Percentiles rank a stretch among this genome's conserved stretches.
Conservation (phyloP, 2,888 invertebrate genomes). For the Epinotia demarniana region DNA sequence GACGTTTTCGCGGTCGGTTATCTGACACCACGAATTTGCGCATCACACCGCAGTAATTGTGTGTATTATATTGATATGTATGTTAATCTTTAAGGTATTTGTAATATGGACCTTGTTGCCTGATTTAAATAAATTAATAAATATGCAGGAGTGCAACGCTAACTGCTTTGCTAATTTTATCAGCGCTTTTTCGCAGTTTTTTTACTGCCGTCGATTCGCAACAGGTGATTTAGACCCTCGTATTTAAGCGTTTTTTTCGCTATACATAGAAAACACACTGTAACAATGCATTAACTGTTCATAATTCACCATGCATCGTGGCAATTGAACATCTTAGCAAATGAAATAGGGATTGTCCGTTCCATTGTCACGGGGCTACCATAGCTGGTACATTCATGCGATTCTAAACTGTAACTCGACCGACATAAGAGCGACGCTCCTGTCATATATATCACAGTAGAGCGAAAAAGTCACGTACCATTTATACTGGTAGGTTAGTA, state of each 20-base stretch:
- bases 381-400: not conserved
- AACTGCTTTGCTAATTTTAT: not conserved
- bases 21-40: no score
- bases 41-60: no score
- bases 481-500: slow-evolving; percentile 1
- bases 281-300: not conserved
- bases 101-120: no score
- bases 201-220: no score
- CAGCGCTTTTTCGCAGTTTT: no score
- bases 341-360: not conserved
- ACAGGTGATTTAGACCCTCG: not conserved
- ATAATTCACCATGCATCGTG: slow-evolving; percentile 3
- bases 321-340: not conserved
- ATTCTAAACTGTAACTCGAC: not conserved
- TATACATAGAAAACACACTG: not conserved
- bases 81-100: no score
- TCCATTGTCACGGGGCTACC: slow-evolving; percentile 3
- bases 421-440: not conserved
- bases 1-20: no score
- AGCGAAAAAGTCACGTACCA: not conserved
- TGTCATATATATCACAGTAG: not conserved
- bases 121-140: no score
- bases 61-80: no score
- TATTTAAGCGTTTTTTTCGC: not conserved
- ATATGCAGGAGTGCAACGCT: not conserved